Evolutionary conservation across 2,888 invertebrate species (phyloP).

Genomic region (Lutraria lutraria): DNA sequence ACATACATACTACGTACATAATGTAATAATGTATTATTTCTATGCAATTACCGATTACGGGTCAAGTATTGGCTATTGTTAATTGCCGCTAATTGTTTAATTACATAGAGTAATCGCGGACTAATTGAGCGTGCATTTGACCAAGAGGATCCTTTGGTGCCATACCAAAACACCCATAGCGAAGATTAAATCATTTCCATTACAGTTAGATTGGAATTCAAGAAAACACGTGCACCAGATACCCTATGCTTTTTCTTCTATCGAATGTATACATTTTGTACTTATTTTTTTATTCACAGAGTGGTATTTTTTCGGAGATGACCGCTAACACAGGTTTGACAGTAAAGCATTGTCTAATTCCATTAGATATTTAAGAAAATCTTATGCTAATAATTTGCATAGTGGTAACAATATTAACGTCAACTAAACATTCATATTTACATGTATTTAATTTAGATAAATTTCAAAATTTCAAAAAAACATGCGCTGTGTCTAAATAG

Average conservation of each 20-base stretch:
- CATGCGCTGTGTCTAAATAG: too few relatives aligned
- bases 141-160: background rate
- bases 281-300: too few relatives aligned
- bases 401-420: too few relatives aligned
- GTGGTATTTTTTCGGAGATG: too few relatives aligned
- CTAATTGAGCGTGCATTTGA: slow-evolving; percentile 1
- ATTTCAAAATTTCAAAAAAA: too few relatives aligned
- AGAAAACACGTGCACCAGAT: background rate
- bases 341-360: too few relatives aligned
- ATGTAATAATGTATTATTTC: background rate
- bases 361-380: too few relatives aligned
- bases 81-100: background rate
- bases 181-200: background rate
- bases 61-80: background rate
- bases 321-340: too few relatives aligned
- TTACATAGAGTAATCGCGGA: background rate
- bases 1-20: background rate
- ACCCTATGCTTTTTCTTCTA: background rate
- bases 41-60: background rate
- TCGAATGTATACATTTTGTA: background rate
- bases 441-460: too few relatives aligned
- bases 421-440: too few relatives aligned
- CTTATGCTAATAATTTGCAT: too few relatives aligned
- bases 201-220: background rate
- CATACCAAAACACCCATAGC: background rate